A percentile compares a stretch with the other conserved stretches of the same genome.
These are phyloP conservation scores for Lepidochitona cinerea DNA, from an alignment of 2,888 invertebrate species.

Conservation along the genomic window DNA sequence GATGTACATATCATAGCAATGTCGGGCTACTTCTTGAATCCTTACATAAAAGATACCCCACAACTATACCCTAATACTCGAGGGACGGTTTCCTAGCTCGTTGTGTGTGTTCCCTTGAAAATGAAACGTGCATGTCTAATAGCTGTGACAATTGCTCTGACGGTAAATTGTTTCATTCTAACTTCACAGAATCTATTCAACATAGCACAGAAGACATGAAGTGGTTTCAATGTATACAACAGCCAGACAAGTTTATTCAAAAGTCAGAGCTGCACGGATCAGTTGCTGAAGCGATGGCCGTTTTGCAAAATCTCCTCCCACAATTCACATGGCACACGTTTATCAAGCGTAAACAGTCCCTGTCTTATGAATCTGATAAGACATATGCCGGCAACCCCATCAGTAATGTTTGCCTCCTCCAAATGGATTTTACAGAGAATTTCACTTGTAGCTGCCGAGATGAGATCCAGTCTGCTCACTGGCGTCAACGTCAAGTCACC, in stretches of 20 bases:
- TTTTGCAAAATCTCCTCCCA: slow-evolving; percentile 5
- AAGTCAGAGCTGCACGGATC: slow-evolving; percentile 7
- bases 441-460: slow-evolving; percentile 11
- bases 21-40: slow-evolving; percentile 16
- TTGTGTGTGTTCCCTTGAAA: slow-evolving; percentile 7
- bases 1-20: slow-evolving; percentile 19
- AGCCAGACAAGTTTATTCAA: slow-evolving; percentile 6
- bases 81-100: slow-evolving; percentile 12
- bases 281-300: background rate
- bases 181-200: background rate
- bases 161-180: background rate
- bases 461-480: slow-evolving; percentile 22
- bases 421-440: slow-evolving; percentile 24
- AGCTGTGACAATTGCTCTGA: slow-evolving; percentile 12
- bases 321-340: slow-evolving; percentile 11
- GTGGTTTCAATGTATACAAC: slow-evolving; percentile 12
- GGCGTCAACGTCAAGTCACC: slow-evolving; percentile 15
- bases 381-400: background rate
- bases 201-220: background rate
- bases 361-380: slow-evolving; percentile 5
- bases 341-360: slow-evolving; percentile 14
- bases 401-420: slow-evolving; percentile 10
- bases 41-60: slow-evolving; percentile 8
- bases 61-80: slow-evolving; percentile 6
- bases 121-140: slow-evolving; percentile 15